Evolutionary conservation across 2,888 invertebrate genomes (phyloP).

Genomic region (Rhimphoctona megacephalus): DNA sequence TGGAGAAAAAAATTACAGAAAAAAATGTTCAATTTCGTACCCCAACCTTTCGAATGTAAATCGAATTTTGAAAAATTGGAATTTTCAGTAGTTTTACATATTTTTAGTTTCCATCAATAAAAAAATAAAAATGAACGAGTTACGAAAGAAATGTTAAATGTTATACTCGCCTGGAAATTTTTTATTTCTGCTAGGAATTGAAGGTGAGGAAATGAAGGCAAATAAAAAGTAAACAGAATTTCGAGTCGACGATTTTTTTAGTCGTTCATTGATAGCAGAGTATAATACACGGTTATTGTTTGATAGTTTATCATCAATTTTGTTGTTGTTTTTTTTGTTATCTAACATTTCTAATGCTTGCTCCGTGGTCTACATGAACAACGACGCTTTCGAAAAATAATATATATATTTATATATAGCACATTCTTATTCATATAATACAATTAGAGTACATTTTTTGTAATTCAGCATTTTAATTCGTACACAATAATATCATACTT

Average conservation of each 20-base stretch:
- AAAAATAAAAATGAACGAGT: background rate
- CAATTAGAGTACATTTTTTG: constrained; percentile 61
- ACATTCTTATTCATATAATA: constrained; percentile 63
- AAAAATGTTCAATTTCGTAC: background rate
- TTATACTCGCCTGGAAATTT: background rate
- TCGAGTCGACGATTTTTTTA: constrained; percentile 10
- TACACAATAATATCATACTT: constrained; percentile 56
- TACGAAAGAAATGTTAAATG: background rate
- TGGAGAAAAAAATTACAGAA: too few relatives aligned
- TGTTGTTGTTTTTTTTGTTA: constrained; percentile 48
- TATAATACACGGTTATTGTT: constrained; percentile 48
- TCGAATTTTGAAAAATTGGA: background rate
- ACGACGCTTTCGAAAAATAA: constrained; percentile 71
- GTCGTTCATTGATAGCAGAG: constrained; percentile 56
- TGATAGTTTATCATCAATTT: constrained; percentile 15
- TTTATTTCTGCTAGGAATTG: background rate
- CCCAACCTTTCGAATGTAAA: background rate
- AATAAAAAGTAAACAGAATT: constrained; percentile 5
- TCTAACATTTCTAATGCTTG: constrained; percentile 35
- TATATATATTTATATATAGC: constrained; percentile 63
- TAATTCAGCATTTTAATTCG: constrained; percentile 31
- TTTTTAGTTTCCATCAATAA: too few relatives aligned
- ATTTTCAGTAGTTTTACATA: too few relatives aligned
- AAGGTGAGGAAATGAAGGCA: background rate
- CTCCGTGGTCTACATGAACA: constrained; percentile 54